Evolutionary conservation across 1,140 invertebrate species (phyloP), one percentile per base, ranked within the genome.

Genomic region (Caenorhabditis elegans): DNA sequence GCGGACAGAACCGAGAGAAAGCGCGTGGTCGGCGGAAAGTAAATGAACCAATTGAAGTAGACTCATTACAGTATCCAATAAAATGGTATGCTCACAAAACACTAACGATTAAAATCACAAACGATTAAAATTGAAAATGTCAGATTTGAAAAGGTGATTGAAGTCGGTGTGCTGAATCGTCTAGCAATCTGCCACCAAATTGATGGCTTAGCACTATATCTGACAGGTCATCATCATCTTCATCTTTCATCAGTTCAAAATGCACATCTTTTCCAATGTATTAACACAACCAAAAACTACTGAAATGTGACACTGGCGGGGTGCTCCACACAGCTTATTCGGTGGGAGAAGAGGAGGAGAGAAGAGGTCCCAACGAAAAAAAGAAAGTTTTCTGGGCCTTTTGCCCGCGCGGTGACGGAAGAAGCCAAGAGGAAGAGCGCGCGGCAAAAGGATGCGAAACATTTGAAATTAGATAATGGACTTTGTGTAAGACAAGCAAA

Each of bases 401-500:
- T 60, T 70, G 39, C 39, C n/a, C 19, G 53, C 15, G 19, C 19
- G 17, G 31, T 17, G 28, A n/a, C 55, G 60, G 60, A 39, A 43
- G n/a, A 43, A 5, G 39, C 6, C 39, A 43, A 70, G 34, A 70
- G 34, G 60, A 70, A 70, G 34, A 70, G 60, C 60, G 60, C 39
- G 6, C 39, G n/a, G 60, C 34, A 39, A 70, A 70, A 43, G 60
- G 60, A 70, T 11, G 60, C 60, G 60, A 70, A 70, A 70, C 60
- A 70, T 70, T 70, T 70, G 60, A 70, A 70, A 70, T 70, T 70
- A 70, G 60, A 70, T 70, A 70, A 70, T 70, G 60, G 60, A 70
- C 60, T 70, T 70, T 70, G 60, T 70, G 60, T 70, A 70, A 70
- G 60, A 70, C 60, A 70, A 70, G 60, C 34, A 70, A 70, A 70